Percentiles rank a stretch among this genome's conserved stretches.
These are phyloP conservation scores for Lophotis ruficrista DNA, from an alignment of 2,113 vertebrate genomes.

Conservation along the genomic window DNA sequence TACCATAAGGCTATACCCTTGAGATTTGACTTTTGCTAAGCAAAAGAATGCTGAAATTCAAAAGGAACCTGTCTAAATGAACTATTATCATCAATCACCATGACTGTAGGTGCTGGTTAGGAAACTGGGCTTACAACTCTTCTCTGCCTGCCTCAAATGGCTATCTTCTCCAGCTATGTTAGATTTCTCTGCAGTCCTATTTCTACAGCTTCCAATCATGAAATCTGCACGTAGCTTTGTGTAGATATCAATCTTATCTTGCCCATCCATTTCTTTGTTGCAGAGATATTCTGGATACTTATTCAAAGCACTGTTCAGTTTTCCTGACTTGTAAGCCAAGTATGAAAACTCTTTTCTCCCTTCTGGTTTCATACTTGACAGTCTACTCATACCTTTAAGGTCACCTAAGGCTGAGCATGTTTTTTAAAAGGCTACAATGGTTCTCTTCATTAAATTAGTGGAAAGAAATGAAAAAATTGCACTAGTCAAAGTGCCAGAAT, in stretches of 20 bases:
- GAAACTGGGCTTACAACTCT: neutral
- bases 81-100: neutral
- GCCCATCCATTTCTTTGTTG: neutral
- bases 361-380: neutral
- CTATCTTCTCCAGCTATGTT: neutral
- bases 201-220: neutral
- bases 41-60: neutral
- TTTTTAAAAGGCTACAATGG: neutral
- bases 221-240: neutral
- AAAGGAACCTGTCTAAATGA: neutral
- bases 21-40: neutral
- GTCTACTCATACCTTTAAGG: neutral
- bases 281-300: neutral
- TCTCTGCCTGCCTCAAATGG: neutral
- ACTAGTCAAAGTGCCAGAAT: neutral
- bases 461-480: neutral
- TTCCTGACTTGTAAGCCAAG: neutral
- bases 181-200: neutral
- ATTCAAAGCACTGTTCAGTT: neutral
- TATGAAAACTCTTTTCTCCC: neutral
- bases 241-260: neutral
- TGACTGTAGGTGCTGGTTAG: neutral
- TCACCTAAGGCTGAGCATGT: neutral
- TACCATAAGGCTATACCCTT: neutral
- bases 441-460: neutral